phyloP scores from a whole-genome alignment of 2,797 vertebrate species.

The Eospalax fontanierii region DNA sequence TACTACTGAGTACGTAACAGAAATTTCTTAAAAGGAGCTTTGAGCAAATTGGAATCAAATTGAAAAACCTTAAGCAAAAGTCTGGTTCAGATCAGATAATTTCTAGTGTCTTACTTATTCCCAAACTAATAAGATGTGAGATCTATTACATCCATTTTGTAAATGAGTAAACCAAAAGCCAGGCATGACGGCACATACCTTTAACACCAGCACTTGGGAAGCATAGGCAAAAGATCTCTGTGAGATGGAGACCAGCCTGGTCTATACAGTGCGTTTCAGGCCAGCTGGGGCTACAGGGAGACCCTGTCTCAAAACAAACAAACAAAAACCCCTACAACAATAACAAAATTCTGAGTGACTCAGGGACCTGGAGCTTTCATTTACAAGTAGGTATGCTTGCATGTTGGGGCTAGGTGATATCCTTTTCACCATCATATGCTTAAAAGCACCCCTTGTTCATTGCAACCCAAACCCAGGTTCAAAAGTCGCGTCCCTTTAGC shows the following conservation, averaged over 20 bases:
- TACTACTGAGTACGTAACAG: not conserved
- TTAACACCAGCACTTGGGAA: too few species aligned
- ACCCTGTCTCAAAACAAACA: too few species aligned
- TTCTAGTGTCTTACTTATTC: not conserved
- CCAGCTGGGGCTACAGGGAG: too few species aligned
- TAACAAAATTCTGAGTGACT: not conserved
- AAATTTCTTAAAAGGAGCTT: not conserved
- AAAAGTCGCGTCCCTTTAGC: not conserved
- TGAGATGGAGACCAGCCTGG: too few species aligned
- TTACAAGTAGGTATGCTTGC: rapidly evolving
- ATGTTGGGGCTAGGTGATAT: not conserved
- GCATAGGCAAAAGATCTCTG: too few species aligned
- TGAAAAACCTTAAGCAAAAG: constrained; percentile 5
- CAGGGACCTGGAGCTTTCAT: not conserved
- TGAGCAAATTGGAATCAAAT: not conserved
- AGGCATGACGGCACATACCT: too few species aligned
- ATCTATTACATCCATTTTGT: not conserved
- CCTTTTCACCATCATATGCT: not conserved
- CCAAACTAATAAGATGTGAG: not conserved
- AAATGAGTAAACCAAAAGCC: not conserved
- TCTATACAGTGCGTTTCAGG: too few species aligned
- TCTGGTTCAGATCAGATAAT: not conserved
- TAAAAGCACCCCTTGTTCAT: not conserved
- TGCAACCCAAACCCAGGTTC: not conserved
- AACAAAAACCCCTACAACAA: not conserved